phyloP scores from a whole-genome alignment of 2,113 vertebrate species.

The Podilymbus podiceps region DNA sequence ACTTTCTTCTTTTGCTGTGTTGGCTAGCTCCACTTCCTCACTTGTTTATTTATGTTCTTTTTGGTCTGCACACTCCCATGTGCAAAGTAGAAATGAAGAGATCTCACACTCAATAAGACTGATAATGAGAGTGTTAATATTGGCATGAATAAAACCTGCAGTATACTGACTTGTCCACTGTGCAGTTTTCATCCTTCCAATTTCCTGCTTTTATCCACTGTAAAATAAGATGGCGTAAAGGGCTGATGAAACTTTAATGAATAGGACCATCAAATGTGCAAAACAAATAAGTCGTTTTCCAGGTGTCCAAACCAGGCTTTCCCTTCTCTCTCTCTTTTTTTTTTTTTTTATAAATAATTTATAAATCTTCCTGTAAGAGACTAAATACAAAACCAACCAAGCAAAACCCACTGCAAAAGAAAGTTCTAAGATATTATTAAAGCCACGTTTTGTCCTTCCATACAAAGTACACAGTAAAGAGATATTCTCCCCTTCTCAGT shows the following conservation, averaged over 20 bases:
- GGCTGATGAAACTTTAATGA: constrained; percentile 41
- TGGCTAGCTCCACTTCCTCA: constrained; percentile 14
- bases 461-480: constrained; percentile 49
- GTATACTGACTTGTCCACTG: constrained; percentile 6
- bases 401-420: constrained; percentile 33
- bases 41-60: constrained; percentile 1
- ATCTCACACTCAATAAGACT: not conserved
- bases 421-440: constrained; percentile 66
- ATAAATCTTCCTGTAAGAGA: constrained; percentile 73
- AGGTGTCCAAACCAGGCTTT: constrained; percentile 15
- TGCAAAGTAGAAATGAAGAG: not conserved
- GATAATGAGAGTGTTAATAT: not conserved
- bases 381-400: constrained; percentile 66
- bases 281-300: constrained; percentile 71
- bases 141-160: not conserved
- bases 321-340: not conserved
- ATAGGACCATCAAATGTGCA: constrained; percentile 77
- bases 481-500: not conserved
- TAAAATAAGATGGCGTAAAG: constrained; percentile 43
- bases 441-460: constrained; percentile 60
- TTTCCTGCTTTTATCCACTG: constrained; percentile 12
- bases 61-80: not conserved
- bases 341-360: constrained; percentile 81
- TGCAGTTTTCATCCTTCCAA: constrained; percentile 13
- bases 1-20: not conserved